These are phyloP conservation scores for Macroramphosus scolopax DNA, from an alignment of 2,797 vertebrate species.

Conservation along the genomic window DNA sequence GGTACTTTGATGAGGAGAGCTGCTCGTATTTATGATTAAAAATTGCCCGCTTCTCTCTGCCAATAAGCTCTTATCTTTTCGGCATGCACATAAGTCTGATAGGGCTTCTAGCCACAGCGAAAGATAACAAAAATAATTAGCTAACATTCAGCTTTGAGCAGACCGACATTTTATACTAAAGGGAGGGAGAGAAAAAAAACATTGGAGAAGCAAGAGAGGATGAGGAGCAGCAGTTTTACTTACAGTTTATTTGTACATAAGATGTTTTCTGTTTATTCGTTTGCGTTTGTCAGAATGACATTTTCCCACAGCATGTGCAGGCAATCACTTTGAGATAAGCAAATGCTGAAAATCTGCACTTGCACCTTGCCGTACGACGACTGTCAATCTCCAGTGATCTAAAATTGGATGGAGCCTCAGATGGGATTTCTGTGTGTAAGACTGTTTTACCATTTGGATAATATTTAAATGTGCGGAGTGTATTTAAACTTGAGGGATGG, in stretches of 20 bases:
- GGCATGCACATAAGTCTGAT: slow-evolving; percentile 77
- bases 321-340: slow-evolving; percentile 63
- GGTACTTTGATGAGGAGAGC: slow-evolving; percentile 75
- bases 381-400: slow-evolving; percentile 52
- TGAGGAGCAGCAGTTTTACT: slow-evolving; percentile 47
- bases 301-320: slow-evolving; percentile 36
- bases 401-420: slow-evolving; percentile 33
- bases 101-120: slow-evolving; percentile 74
- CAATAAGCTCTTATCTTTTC: slow-evolving; percentile 78
- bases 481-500: too few species aligned
- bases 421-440: slow-evolving; percentile 34
- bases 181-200: slow-evolving; percentile 43
- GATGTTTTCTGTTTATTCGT: slow-evolving; percentile 52
- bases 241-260: slow-evolving; percentile 56
- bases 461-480: too few species aligned
- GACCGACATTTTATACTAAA: slow-evolving; percentile 61
- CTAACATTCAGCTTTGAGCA: slow-evolving; percentile 78
- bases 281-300: slow-evolving; percentile 40
- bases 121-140: slow-evolving; percentile 86
- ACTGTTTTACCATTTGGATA: too few species aligned
- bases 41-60: slow-evolving; percentile 65
- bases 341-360: slow-evolving; percentile 52
- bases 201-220: slow-evolving; percentile 54
- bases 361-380: too few species aligned
- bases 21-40: slow-evolving; percentile 77